phyloP scores from a whole-genome alignment of 2,113 vertebrate species.

The Typhlomys cinereus region DNA sequence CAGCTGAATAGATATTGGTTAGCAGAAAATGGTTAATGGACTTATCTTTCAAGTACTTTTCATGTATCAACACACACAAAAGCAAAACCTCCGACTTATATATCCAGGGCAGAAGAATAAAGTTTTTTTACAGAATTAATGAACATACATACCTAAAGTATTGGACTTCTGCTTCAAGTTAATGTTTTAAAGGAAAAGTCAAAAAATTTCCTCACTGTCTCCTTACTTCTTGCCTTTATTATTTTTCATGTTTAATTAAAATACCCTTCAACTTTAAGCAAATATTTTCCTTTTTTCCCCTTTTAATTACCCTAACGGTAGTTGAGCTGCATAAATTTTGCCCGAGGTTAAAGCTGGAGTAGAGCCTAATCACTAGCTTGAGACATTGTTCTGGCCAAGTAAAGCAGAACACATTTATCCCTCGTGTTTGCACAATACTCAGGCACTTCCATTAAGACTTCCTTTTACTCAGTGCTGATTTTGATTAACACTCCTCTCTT shows the following conservation, averaged over 20 bases:
- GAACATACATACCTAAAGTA: conserved; percentile 49
- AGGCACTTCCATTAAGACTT: conserved; percentile 75
- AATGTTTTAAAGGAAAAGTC: conserved; percentile 43
- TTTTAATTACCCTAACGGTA: conserved; percentile 83
- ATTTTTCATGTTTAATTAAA: conserved; percentile 74
- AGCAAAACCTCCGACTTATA: not conserved
- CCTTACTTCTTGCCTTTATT: conserved; percentile 55
- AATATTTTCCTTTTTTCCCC: conserved; percentile 71
- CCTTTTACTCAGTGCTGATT: conserved; percentile 77
- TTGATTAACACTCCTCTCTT: conserved; percentile 80
- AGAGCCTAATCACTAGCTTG: conserved; percentile 83
- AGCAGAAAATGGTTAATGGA: not conserved
- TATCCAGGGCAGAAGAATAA: conserved; percentile 30
- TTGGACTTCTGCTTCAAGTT: conserved; percentile 36
- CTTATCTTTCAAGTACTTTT: conserved; percentile 35
- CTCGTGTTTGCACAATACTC: conserved; percentile 81
- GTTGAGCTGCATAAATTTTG: conserved; percentile 82
- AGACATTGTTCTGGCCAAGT: conserved; percentile 86
- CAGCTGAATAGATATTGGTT: not conserved
- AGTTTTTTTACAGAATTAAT: conserved; percentile 24
- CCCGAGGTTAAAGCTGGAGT: conserved; percentile 83
- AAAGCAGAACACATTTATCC: conserved; percentile 85
- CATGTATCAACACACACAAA: conserved; percentile 16
- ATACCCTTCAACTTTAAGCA: conserved; percentile 73
- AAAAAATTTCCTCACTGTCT: conserved; percentile 52